Evolutionary conservation across 2,888 invertebrate species (phyloP), one percentile per base, ranked within the genome.

Genomic region (Morpho deidamia): DNA sequence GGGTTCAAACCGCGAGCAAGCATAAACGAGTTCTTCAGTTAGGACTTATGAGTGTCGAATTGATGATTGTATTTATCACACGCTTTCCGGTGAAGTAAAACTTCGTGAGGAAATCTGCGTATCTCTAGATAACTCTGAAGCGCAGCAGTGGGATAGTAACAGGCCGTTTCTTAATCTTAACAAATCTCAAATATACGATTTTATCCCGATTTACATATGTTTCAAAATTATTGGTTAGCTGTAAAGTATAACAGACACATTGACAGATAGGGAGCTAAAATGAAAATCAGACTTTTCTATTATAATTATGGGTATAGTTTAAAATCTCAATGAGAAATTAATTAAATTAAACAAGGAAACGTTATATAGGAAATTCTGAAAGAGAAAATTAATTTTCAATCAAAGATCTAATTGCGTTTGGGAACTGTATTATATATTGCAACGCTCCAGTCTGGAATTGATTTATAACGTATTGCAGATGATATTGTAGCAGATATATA

Each of bases 381-480:
- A 63, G 62, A 74, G 73, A 11, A 82, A 83, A 83, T 84, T 81
- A 84, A 83, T 83, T 80, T 78, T 68, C 75, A 76, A 84, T 86
- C 81, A 85, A 83, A 86, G 84, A 85, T 84, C 83, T 23, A 23
- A 23, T 23, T 23, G 23, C 23, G 23, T 5, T 23, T 23, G 23
- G 23, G 23, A 23, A 23, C 23, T 23, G 23, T 23, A 23, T 23
- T 23, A 23, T 0, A 23, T 23, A 23, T 23, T 23, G 5, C 23
- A 84, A 86, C 85, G 83, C 75, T 74, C 81, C 77, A 84, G 82
- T 79, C 80, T 80, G 80, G 81, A 74, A 76, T 74, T 78, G 78
- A 75, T 78, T 78, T 78, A 77, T 83, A 78, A 81, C 78, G 79
- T 76, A 78, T 83, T 85, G 79, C 82, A 77, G 32, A 66, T 35